Conservation (phyloP, 2,113 vertebrate species). For the Myotis lucifugus region DNA sequence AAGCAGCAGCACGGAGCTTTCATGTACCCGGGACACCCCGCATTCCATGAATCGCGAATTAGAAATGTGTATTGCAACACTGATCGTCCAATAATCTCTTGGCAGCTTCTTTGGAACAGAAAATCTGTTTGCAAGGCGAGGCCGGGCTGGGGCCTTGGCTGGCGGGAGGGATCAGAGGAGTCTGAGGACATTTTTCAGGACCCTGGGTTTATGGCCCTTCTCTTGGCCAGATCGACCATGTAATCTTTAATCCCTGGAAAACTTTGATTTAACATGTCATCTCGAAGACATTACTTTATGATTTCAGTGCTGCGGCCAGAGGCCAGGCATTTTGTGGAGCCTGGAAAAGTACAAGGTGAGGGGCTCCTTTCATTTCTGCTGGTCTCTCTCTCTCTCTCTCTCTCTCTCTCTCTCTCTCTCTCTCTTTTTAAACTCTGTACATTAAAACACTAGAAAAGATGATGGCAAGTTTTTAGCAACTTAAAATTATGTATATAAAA, state of each 20-base stretch:
- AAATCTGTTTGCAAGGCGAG: slow-evolving; percentile 72
- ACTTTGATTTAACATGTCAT: slow-evolving; percentile 84
- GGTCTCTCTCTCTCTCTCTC: neutral
- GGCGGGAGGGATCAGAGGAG: slow-evolving; percentile 72
- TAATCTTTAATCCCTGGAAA: slow-evolving; percentile 86
- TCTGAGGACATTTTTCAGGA: slow-evolving; percentile 80
- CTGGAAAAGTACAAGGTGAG: slow-evolving; percentile 28
- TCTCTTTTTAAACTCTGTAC: neutral
- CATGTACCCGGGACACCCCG: slow-evolving; percentile 74
- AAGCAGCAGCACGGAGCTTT: slow-evolving; percentile 73
- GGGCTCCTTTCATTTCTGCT: neutral
- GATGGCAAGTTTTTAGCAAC: neutral
- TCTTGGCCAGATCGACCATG: slow-evolving; percentile 82
- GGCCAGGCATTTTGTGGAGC: slow-evolving; percentile 62
- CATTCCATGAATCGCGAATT: slow-evolving; percentile 81
- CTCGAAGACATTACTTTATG: slow-evolving; percentile 80
- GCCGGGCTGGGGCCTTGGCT: slow-evolving; percentile 61
- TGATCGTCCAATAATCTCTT: slow-evolving; percentile 80
- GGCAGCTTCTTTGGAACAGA: slow-evolving; percentile 77
- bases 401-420: neutral
- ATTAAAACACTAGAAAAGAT: neutral
- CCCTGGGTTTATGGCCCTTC: slow-evolving; percentile 81
- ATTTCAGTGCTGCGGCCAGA: slow-evolving; percentile 66
- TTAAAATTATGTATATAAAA: neutral
- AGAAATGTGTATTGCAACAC: slow-evolving; percentile 66